Conservation (phyloP, 64 coral and sea anemone species). For the Stylophora pistillata region DNA sequence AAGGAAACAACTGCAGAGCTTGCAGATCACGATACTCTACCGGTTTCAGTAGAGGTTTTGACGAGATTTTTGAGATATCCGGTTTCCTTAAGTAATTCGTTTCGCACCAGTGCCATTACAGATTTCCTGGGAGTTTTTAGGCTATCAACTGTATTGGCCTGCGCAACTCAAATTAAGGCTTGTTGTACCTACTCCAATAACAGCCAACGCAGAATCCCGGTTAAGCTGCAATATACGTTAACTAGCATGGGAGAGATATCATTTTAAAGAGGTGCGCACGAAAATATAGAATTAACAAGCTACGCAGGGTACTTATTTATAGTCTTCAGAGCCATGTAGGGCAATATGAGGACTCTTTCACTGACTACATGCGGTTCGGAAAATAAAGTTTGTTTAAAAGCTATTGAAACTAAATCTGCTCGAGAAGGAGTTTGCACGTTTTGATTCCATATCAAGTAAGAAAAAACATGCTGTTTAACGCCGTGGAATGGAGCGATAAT, state of each 20-base stretch:
- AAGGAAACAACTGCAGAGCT: too few relatives aligned
- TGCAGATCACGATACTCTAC: neutral
- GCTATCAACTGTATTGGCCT: slow-evolving; percentile 9
- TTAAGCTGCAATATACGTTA: neutral
- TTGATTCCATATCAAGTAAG: too few relatives aligned
- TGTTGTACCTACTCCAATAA: slow-evolving; percentile 18
- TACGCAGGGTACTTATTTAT: neutral
- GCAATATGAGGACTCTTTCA: slow-evolving; percentile 1
- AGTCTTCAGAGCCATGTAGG: neutral
- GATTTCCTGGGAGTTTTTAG: neutral
- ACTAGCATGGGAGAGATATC: neutral
- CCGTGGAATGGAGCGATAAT: too few relatives aligned
- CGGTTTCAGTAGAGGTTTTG: neutral
- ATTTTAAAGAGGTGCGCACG: neutral
- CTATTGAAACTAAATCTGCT: neutral
- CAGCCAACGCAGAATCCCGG: neutral
- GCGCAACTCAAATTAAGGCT: neutral
- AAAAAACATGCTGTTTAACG: too few relatives aligned
- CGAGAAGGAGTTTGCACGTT: too few relatives aligned
- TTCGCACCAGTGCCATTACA: neutral
- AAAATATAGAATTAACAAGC: slow-evolving; percentile 26
- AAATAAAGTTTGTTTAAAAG: neutral
- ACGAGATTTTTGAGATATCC: slow-evolving; percentile 10
- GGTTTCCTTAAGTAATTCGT: slow-evolving; percentile 2
- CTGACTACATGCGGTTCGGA: neutral